A percentile compares a stretch with the other conserved stretches of the same genome.
phyloP scores from a whole-genome alignment of 2,888 invertebrate genomes.

The Junonia oenone region DNA sequence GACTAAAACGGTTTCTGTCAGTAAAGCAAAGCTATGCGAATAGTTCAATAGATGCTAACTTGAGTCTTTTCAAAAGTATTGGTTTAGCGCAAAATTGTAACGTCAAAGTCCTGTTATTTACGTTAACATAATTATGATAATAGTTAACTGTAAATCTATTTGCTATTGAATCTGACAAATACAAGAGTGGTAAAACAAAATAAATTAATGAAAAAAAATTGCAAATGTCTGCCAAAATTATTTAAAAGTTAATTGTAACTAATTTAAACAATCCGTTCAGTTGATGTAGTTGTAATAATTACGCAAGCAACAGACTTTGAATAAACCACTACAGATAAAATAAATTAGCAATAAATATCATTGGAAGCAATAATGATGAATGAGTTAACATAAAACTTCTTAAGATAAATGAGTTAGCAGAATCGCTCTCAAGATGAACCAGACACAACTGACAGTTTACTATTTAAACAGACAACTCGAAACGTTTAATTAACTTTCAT shows the following conservation, averaged over 20 bases:
- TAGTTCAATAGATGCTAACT: background rate
- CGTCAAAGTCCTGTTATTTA: background rate
- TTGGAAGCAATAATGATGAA: background rate
- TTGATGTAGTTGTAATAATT: background rate
- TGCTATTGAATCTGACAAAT: background rate
- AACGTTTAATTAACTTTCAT: background rate
- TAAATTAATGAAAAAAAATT: no score
- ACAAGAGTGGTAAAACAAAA: background rate
- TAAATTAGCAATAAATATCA: background rate
- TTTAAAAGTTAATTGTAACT: background rate
- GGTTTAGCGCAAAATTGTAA: background rate
- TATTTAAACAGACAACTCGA: background rate
- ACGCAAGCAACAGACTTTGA: background rate
- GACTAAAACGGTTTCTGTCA: background rate
- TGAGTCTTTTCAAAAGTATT: background rate
- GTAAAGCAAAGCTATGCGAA: background rate
- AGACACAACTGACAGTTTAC: background rate
- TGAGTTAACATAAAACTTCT: background rate
- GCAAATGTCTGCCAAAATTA: background rate
- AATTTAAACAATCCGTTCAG: background rate
- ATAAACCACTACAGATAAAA: background rate
- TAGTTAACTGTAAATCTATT: background rate
- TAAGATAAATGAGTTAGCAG: background rate
- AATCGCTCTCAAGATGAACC: background rate
- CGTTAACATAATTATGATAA: background rate